Evolutionary conservation across 2,113 vertebrate species (phyloP), one percentile per base, ranked within the genome.

Genomic region (Pteruthius melanotis): DNA sequence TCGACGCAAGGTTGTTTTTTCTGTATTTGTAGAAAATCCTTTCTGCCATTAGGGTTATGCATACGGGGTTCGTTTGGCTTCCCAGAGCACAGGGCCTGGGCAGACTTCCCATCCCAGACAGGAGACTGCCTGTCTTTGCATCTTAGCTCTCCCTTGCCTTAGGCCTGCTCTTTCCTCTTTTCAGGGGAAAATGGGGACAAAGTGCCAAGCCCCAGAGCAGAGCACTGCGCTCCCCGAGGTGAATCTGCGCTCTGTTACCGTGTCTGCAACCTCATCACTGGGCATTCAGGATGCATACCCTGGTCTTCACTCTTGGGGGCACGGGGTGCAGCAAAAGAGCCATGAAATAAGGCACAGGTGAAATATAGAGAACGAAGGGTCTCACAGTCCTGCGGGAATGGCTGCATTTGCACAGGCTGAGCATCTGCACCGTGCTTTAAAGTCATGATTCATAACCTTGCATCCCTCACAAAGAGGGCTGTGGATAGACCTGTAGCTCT

Each of bases 41-140:
- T 24, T 53, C 31, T 75, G 31, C 44, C n/a, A 0, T 31, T 47
- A 17, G 15, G 22, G 9, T 8, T 54, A 11, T 30, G 13, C 2
- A 0, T 28, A 3, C 0, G 0, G 9, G 19, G 6, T 50, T 54
- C 3, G 0, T 37, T 31, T 35, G 50, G 10, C 27, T 74, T 33
- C 37, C 18, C 50, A 20, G 54, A 37, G 24, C 9, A 0, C 1
- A 7, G 2, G 11, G 13, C 33, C 9, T 4, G 2, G 15, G 22
- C 9, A 1, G 18, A 11, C 3, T 47, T 39, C 60, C 45, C 33
- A 13, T 1, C 13, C 21, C 2, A 0, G 17, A 5, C 8, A 53
- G 28, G 23, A 52, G 20, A 19, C 42, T 8, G 9, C 45, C 33
- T 9, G 21, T 23, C 64, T 33, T 52, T 3, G 13, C 8, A 13